phyloP scores from a whole-genome alignment of 2,113 vertebrate species.

The Meriones unguiculatus region DNA sequence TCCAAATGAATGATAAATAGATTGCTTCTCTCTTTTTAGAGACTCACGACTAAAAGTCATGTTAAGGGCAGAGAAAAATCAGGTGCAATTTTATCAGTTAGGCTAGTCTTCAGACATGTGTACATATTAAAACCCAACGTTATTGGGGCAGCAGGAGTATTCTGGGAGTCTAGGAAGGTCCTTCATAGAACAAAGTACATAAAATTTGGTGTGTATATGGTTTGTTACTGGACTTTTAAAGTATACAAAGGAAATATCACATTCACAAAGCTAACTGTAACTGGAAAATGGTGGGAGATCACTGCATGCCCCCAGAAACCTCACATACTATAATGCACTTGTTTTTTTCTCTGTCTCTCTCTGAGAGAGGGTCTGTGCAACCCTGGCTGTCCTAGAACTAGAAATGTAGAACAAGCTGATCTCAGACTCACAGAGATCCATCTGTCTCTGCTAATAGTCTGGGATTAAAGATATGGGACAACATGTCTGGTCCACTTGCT shows the following conservation, averaged over 20 bases:
- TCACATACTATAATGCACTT: neutral
- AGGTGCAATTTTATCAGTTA: neutral
- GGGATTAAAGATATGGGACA: neutral
- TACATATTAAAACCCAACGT: neutral
- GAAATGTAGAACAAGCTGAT: neutral
- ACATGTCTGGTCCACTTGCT: neutral
- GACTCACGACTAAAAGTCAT: conserved; percentile 36
- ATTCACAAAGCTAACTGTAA: conserved; percentile 24
- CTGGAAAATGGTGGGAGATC: neutral
- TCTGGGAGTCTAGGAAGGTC: conserved; percentile 13
- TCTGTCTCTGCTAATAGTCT: neutral
- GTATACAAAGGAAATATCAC: neutral
- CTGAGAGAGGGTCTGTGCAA: neutral
- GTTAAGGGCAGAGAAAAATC: conserved; percentile 31
- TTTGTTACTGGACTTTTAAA: conserved; percentile 5
- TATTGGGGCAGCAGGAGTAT: neutral
- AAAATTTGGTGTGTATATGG: neutral
- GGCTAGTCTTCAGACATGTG: neutral
- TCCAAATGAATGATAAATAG: conserved; percentile 21
- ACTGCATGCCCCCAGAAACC: neutral
- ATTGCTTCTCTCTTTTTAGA: neutral
- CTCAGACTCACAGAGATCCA: neutral
- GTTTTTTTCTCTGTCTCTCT: no score
- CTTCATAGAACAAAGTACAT: neutral
- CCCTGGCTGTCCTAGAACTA: neutral